phyloP scores from a whole-genome alignment of 1,140 invertebrate species.

The Apolygus lucorum region DNA sequence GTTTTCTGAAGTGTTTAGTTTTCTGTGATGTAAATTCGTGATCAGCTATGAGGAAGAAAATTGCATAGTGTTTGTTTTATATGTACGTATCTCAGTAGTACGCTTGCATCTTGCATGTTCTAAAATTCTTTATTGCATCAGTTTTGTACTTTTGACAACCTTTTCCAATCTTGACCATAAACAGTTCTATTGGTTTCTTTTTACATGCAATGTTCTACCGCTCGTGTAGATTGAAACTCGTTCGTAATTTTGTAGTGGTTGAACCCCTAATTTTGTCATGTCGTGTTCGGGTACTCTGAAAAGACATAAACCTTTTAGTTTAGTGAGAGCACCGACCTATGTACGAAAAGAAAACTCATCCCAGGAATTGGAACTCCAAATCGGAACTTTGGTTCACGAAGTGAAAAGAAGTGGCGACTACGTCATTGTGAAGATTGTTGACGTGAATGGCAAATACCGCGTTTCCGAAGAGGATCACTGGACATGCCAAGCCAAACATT shows the following conservation, averaged over 20 bases:
- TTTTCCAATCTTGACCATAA: too few species aligned
- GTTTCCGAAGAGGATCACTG: conserved; percentile 30
- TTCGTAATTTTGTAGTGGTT: too few species aligned
- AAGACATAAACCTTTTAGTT: neutral
- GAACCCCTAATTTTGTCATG: too few species aligned
- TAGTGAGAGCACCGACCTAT: neutral
- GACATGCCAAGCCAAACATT: conserved; percentile 25
- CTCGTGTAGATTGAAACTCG: too few species aligned
- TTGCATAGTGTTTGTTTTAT: too few species aligned
- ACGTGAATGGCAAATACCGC: conserved; percentile 23
- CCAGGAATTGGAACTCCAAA: neutral
- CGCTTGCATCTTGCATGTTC: neutral
- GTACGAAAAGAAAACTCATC: neutral
- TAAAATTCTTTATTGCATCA: neutral
- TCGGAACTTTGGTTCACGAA: conserved; percentile 31
- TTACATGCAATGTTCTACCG: too few species aligned
- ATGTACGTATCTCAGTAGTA: neutral
- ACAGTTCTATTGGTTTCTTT: too few species aligned
- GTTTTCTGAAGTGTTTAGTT: too few species aligned
- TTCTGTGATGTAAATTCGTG: too few species aligned
- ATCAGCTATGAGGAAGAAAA: too few species aligned
- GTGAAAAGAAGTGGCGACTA: conserved; percentile 23
- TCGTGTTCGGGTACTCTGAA: neutral
- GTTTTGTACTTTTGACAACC: neutral
- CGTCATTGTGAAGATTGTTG: conserved; percentile 29